Evolutionary conservation across 2,797 vertebrate species (phyloP).

Genomic region (Austrolebias charrua): DNA sequence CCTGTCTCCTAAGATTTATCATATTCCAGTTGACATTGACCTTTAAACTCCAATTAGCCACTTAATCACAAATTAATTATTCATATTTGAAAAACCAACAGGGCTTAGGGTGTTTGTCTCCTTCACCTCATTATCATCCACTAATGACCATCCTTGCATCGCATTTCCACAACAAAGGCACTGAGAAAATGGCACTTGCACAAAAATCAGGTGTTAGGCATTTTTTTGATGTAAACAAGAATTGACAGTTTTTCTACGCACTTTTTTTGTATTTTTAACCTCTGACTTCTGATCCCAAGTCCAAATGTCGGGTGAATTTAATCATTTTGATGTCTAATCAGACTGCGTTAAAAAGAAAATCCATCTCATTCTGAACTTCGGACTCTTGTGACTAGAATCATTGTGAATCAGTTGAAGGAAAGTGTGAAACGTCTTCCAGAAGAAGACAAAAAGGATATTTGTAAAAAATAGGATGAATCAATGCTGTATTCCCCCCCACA

Average conservation of each 20-base stretch:
- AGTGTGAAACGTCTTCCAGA: constrained; percentile 51
- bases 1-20: constrained; percentile 64
- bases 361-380: constrained; percentile 48
- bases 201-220: constrained; percentile 46
- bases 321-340: constrained; percentile 49
- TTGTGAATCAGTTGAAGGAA: constrained; percentile 64
- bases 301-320: constrained; percentile 39
- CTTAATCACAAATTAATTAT: constrained; percentile 83
- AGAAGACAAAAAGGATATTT: constrained; percentile 5
- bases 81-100: constrained; percentile 83
- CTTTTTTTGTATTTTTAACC: constrained; percentile 23
- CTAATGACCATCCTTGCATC: constrained; percentile 81
- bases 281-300: constrained; percentile 26
- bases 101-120: constrained; percentile 81
- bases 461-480: constrained; percentile 44
- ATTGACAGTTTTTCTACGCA: constrained; percentile 26
- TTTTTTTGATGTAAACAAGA: constrained; percentile 41
- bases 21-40: constrained; percentile 77
- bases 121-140: constrained; percentile 81
- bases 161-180: constrained; percentile 78
- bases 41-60: constrained; percentile 85
- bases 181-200: constrained; percentile 51
- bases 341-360: constrained; percentile 53
- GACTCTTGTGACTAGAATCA: constrained; percentile 54
- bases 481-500: constrained; percentile 4